phyloP scores from a whole-genome alignment of 2,888 invertebrate species.

The Ophonus ardosiacus region DNA sequence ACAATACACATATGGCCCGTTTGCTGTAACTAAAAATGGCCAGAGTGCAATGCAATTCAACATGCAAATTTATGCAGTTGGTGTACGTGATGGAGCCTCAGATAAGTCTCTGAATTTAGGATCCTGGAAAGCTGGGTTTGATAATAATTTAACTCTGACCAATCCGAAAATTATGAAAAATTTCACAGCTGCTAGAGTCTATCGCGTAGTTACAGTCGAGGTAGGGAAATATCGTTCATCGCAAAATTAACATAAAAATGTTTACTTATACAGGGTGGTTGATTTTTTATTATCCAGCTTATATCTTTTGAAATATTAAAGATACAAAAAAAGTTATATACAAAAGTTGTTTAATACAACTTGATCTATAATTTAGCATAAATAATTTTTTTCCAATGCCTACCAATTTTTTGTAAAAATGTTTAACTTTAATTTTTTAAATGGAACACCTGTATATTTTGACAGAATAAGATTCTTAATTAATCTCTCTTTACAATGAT shows the following conservation, averaged over 20 bases:
- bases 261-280: neutral
- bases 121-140: conserved; percentile 87
- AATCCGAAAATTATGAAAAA: conserved; percentile 84
- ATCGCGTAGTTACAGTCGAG: conserved; percentile 90
- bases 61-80: conserved; percentile 84
- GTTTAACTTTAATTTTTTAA: too few relatives aligned
- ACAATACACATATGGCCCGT: conserved; percentile 84
- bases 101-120: conserved; percentile 85
- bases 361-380: too few relatives aligned
- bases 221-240: conserved; percentile 74
- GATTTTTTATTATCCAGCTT: too few relatives aligned
- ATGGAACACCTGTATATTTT: too few relatives aligned
- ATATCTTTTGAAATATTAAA: too few relatives aligned
- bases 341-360: too few relatives aligned
- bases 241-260: neutral
- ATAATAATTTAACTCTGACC: conserved; percentile 81
- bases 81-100: conserved; percentile 85
- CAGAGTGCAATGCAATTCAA: conserved; percentile 86
- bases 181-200: conserved; percentile 89
- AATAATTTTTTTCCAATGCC: too few relatives aligned
- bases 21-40: conserved; percentile 82
- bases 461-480: too few relatives aligned
- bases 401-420: too few relatives aligned
- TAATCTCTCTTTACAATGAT: too few relatives aligned
- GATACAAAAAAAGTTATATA: too few relatives aligned